Evolutionary conservation across 2,797 vertebrate genomes (phyloP).

Genomic region (Schizopygopsis malacanthus): DNA sequence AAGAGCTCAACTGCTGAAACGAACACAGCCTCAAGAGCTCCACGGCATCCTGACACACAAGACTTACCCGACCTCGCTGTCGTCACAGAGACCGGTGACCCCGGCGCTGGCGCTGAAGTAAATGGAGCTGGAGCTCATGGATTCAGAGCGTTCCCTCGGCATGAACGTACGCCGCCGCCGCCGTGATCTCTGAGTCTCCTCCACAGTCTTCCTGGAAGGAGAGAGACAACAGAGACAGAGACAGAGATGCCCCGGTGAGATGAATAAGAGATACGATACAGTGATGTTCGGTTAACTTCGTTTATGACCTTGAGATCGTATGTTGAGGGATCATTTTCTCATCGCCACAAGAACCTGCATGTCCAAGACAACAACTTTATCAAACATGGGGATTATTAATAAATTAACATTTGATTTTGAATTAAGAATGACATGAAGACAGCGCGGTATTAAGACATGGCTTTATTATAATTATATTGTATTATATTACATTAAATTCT

Average conservation of each 20-base stretch:
- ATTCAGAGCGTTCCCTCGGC: constrained; percentile 86
- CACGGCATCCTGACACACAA: not conserved
- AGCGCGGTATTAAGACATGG: too few relatives aligned
- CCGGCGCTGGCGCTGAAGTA: constrained; percentile 92
- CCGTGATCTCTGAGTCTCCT: constrained; percentile 84
- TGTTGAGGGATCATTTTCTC: not conserved
- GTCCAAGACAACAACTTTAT: too few relatives aligned
- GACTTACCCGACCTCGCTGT: constrained; percentile 89
- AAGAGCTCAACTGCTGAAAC: not conserved
- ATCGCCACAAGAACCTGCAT: not conserved
- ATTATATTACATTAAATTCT: not conserved
- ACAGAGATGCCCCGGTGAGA: not conserved
- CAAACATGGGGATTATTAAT: too few relatives aligned
- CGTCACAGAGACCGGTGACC: constrained; percentile 70
- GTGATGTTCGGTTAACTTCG: too few relatives aligned
- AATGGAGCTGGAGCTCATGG: constrained; percentile 90
- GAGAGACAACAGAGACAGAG: constrained; percentile 12
- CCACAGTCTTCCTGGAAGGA: constrained; percentile 82
- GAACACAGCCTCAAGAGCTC: not conserved
- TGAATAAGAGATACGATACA: too few relatives aligned
- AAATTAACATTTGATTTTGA: too few relatives aligned
- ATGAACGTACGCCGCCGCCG: constrained; percentile 78
- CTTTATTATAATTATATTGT: too few relatives aligned
- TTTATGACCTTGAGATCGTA: too few relatives aligned
- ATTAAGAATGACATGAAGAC: too few relatives aligned